phyloP scores from a whole-genome alignment of 2,113 vertebrate genomes.

The Bothrops jararaca region DNA sequence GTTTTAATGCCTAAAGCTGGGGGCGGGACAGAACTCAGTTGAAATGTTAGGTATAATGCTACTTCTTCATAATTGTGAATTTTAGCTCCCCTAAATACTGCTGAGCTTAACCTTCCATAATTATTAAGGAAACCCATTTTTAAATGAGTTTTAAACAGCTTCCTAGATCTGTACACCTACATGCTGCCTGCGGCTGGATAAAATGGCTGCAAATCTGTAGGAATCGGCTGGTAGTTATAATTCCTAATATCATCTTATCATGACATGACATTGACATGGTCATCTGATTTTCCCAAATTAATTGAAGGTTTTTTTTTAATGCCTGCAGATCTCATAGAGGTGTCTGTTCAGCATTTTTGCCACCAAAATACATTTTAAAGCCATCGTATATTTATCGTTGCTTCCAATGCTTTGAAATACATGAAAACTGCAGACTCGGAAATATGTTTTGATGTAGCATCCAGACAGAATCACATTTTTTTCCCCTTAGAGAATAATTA shows the following conservation, averaged over 20 bases:
- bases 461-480: constrained; percentile 19
- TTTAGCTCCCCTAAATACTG: neutral
- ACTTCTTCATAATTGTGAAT: neutral
- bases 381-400: neutral
- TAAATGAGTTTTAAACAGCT: neutral
- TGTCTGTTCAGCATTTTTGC: constrained; percentile 3
- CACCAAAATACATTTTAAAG: constrained; percentile 5
- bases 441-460: constrained; percentile 21
- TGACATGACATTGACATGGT: neutral
- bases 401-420: neutral
- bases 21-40: neutral
- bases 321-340: neutral
- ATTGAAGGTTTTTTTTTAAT: constrained; percentile 21
- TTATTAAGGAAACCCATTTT: neutral
- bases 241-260: neutral
- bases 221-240: neutral
- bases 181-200: neutral
- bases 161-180: too few relatives aligned
- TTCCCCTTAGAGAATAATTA: neutral
- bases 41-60: neutral
- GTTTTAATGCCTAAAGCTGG: neutral
- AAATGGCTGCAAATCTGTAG: neutral
- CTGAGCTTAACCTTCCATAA: neutral
- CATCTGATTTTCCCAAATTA: constrained; percentile 16
- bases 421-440: neutral